phyloP scores from a whole-genome alignment of 1,140 invertebrate genomes.

The Spodoptera frugiperda region DNA sequence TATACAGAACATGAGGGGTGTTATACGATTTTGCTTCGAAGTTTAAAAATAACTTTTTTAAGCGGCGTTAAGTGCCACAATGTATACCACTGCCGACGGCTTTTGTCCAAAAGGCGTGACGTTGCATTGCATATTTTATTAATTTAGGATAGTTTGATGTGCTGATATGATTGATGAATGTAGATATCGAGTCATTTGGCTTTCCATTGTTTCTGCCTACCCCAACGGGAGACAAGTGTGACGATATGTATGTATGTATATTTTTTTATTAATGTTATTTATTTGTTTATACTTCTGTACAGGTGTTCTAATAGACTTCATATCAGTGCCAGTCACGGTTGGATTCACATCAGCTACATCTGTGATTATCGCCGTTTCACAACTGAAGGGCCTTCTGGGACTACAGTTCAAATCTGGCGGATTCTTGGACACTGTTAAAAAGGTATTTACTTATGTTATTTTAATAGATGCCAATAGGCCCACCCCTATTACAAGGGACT shows the following conservation, averaged over 20 bases:
- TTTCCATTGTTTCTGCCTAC: no score
- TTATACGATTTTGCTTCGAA: no score
- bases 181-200: no score
- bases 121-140: no score
- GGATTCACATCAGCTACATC: slow-evolving; percentile 98
- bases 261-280: background rate
- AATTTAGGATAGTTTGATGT: no score
- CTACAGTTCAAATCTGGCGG: slow-evolving; percentile 91
- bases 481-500: no score
- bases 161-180: background rate
- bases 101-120: no score
- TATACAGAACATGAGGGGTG: no score
- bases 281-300: slow-evolving; percentile 34
- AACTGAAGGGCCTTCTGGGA: slow-evolving; percentile 94
- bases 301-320: slow-evolving; percentile 98
- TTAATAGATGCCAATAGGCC: no score
- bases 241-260: background rate
- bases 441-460: slow-evolving; percentile 79
- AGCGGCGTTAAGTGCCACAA: no score
- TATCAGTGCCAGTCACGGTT: slow-evolving; percentile 96
- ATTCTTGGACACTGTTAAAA: slow-evolving; percentile 89
- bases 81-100: no score
- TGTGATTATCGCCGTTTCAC: slow-evolving; percentile 95
- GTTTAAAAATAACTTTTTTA: no score
- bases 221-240: background rate